These are phyloP conservation scores for Dipodomys merriami DNA, from an alignment of 2,113 vertebrate species.

Conservation along the genomic window DNA sequence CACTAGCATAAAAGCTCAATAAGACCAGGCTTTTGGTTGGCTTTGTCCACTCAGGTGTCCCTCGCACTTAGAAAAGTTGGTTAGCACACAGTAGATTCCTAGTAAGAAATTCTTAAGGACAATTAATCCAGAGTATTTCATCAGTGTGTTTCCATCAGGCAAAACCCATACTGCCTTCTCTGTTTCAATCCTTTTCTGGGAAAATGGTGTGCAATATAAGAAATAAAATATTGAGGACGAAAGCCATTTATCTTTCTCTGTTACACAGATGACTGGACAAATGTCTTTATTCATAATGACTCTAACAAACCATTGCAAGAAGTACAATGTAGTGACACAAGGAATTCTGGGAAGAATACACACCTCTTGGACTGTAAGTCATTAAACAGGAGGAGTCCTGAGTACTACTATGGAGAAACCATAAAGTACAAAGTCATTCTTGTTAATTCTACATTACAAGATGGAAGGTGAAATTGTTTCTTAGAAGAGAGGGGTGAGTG, in stretches of 20 bases:
- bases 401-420: not conserved
- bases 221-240: not conserved
- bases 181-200: not conserved
- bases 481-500: rapidly evolving
- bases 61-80: not conserved
- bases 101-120: not conserved
- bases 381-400: not conserved
- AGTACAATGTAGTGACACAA: not conserved
- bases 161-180: not conserved
- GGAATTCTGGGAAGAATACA: not conserved
- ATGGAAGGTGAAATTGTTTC: not conserved
- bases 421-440: not conserved
- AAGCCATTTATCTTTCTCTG: not conserved
- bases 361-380: not conserved
- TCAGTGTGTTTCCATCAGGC: not conserved
- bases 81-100: not conserved
- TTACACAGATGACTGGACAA: not conserved
- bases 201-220: not conserved
- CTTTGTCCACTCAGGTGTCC: not conserved
- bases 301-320: not conserved
- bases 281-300: not conserved
- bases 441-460: not conserved
- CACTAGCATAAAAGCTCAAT: not conserved
- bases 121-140: conserved; percentile 13
- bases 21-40: not conserved